Evolutionary conservation across 2,888 invertebrate genomes (phyloP).

Genomic region (Pseudolycoriella hygida): DNA sequence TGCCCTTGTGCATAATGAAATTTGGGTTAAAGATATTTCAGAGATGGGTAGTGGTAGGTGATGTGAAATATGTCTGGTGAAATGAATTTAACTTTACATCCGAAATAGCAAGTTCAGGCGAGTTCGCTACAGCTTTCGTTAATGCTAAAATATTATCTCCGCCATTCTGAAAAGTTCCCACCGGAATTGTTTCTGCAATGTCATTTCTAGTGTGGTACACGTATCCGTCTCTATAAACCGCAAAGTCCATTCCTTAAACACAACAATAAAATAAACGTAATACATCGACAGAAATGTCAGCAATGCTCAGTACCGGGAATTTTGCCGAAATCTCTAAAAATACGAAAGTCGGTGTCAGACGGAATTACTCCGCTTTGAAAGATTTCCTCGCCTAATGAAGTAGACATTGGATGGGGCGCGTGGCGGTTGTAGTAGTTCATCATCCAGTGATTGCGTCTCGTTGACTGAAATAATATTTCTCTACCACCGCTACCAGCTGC

Average conservation of each 20-base stretch:
- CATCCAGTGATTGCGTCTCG: slow-evolving; percentile 53
- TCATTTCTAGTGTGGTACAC: slow-evolving; percentile 87
- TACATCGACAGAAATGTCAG: not conserved
- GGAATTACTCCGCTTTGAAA: slow-evolving; percentile 44
- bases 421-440: slow-evolving; percentile 25
- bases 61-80: too few species aligned
- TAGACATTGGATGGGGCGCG: slow-evolving; percentile 39
- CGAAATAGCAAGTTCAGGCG: slow-evolving; percentile 19
- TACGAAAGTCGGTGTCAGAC: slow-evolving; percentile 45
- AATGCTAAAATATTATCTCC: slow-evolving; percentile 78
- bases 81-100: slow-evolving; percentile 6
- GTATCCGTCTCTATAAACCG: slow-evolving; percentile 82
- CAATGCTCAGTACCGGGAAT: slow-evolving; percentile 31
- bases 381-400: slow-evolving; percentile 36
- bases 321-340: slow-evolving; percentile 42
- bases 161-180: slow-evolving; percentile 69
- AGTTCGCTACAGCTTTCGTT: slow-evolving; percentile 37
- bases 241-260: slow-evolving; percentile 65
- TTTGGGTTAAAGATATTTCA: too few species aligned
- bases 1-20: too few species aligned
- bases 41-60: too few species aligned
- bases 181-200: slow-evolving; percentile 56
- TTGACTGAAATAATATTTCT: slow-evolving; percentile 74
- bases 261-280: not conserved
- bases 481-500: slow-evolving; percentile 78